Conservation (phyloP, 2,888 invertebrate genomes). For the Chironomus riparius region DNA sequence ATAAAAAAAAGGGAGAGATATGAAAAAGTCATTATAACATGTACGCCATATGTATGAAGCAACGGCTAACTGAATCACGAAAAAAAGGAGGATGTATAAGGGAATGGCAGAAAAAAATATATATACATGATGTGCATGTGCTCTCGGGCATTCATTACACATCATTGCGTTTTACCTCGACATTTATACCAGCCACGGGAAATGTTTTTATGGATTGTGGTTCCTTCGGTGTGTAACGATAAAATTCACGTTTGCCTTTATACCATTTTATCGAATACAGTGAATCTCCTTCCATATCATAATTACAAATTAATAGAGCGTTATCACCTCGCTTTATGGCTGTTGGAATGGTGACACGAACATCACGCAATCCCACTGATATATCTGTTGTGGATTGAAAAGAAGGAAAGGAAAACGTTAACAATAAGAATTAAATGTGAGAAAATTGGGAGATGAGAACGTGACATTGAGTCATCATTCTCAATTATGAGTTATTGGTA, state of each 20-base stretch:
- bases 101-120: too few relatives aligned
- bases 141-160: not conserved
- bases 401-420: not conserved
- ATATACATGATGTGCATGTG: too few relatives aligned
- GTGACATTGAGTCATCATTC: conserved; percentile 11
- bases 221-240: conserved; percentile 51
- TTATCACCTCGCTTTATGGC: conserved; percentile 52
- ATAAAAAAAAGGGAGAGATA: not conserved
- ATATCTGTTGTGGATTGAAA: conserved; percentile 3
- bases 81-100: not conserved
- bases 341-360: conserved; percentile 55
- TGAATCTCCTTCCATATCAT: conserved; percentile 66
- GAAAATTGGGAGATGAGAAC: not conserved
- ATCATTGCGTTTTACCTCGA: conserved; percentile 42
- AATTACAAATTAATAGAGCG: conserved; percentile 58
- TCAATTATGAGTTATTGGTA: conserved; percentile 18
- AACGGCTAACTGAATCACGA: too few relatives aligned
- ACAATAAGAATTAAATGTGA: not conserved
- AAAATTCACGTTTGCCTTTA: conserved; percentile 54
- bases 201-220: conserved; percentile 54
- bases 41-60: not conserved
- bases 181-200: conserved; percentile 49
- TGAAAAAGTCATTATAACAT: not conserved
- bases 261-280: conserved; percentile 81
- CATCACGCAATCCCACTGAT: conserved; percentile 46